Conservation (phyloP, 2,888 invertebrate species). For the Volucella inanis region DNA sequence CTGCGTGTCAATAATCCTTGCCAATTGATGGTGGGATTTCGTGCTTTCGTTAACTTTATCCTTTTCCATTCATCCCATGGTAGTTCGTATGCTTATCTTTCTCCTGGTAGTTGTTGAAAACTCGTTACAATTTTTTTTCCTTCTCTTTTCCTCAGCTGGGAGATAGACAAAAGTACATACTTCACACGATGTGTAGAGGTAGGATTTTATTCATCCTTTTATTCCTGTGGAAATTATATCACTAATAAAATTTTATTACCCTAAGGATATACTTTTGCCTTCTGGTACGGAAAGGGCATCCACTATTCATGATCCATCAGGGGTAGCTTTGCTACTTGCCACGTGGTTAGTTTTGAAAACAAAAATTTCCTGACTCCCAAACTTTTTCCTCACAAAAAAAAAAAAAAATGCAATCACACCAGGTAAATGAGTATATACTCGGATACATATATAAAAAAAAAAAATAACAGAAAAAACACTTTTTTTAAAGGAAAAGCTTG, state of each 20-base stretch:
- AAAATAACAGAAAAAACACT: neutral
- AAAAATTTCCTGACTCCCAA: neutral
- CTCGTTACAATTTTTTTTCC: constrained; percentile 1
- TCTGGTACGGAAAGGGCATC: neutral
- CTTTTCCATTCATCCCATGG: neutral
- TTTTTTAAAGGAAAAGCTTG: constrained; percentile 22
- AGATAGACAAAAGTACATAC: constrained; percentile 34
- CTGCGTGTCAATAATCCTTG: constrained; percentile 67
- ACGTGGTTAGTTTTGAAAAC: constrained; percentile 38
- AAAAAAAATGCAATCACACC: too few species aligned
- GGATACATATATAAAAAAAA: constrained; percentile 26
- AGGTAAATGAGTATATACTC: constrained; percentile 17
- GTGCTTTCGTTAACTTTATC: constrained; percentile 34
- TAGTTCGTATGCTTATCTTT: neutral
- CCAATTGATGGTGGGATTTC: constrained; percentile 62
- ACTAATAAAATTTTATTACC: constrained; percentile 62
- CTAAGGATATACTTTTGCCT: constrained; percentile 31
- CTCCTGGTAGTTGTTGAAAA: neutral
- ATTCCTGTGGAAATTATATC: constrained; percentile 54
- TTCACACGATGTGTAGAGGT: constrained; percentile 16
- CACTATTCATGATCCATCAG: neutral
- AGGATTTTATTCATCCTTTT: constrained; percentile 48
- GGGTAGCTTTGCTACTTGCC: neutral
- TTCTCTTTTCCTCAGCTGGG: neutral
- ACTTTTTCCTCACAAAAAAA: neutral